These are phyloP conservation scores for Zaprionus tsacasi DNA, from an alignment of 1,140 invertebrate species.

Conservation along the genomic window DNA sequence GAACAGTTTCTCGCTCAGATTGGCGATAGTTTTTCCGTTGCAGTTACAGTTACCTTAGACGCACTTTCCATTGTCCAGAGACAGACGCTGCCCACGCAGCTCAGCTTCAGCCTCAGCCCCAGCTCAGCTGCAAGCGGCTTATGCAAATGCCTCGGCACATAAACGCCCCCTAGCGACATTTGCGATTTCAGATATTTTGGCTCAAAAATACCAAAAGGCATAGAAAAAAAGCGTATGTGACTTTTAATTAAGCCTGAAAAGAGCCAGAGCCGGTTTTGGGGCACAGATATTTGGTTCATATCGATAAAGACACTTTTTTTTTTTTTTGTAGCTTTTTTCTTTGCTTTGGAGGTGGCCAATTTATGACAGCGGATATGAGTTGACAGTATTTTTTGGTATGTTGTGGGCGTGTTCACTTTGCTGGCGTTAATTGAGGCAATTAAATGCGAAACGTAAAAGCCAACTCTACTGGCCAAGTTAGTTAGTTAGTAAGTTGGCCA, in stretches of 20 bases:
- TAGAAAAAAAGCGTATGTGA: slow-evolving; percentile 20
- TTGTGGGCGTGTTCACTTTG: slow-evolving; percentile 64
- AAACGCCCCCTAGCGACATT: slow-evolving; percentile 28
- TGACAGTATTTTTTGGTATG: slow-evolving; percentile 45
- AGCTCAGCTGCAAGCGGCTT: slow-evolving; percentile 33
- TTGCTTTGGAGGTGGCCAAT: slow-evolving; percentile 26
- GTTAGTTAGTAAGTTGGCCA: not conserved
- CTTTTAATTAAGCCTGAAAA: slow-evolving; percentile 63
- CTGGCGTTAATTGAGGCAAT: slow-evolving; percentile 74
- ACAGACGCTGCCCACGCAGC: slow-evolving; percentile 25
- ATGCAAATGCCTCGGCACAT: slow-evolving; percentile 53
- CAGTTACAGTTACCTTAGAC: slow-evolving; percentile 31
- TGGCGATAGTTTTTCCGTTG: slow-evolving; percentile 18
- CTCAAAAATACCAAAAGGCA: not conserved
- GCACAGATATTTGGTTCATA: slow-evolving; percentile 56
- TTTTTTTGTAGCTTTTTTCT: slow-evolving; percentile 19
- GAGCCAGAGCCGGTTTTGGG: slow-evolving; percentile 49
- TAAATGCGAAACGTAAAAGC: slow-evolving; percentile 52
- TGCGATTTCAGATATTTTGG: slow-evolving; percentile 33
- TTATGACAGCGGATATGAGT: slow-evolving; percentile 77
- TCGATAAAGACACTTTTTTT: slow-evolving; percentile 30
- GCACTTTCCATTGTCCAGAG: slow-evolving; percentile 62
- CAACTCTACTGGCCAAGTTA: slow-evolving; percentile 19
- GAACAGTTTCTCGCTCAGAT: not conserved
- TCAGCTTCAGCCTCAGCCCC: no score